Evolutionary conservation across 2,113 vertebrate genomes (phyloP).

Genomic region (Gambusia holbrooki): DNA sequence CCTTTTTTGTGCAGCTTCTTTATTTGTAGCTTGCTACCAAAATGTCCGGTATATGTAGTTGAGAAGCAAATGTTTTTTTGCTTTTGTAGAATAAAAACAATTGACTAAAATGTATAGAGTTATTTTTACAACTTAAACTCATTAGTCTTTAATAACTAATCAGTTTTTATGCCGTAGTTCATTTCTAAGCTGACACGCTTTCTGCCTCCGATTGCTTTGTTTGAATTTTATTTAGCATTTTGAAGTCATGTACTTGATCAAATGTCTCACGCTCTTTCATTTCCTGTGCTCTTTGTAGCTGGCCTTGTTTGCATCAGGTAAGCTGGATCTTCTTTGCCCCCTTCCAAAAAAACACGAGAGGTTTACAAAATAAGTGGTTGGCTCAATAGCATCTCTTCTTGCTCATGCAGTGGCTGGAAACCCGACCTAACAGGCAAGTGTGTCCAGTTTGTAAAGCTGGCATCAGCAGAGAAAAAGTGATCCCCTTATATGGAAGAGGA

Average conservation of each 20-base stretch:
- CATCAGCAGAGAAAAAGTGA: constrained; percentile 98
- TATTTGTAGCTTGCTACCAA: not conserved
- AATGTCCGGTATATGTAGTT: not conserved
- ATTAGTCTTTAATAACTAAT: not conserved
- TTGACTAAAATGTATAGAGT: no score
- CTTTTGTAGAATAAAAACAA: not conserved
- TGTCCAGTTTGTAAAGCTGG: constrained; percentile 99
- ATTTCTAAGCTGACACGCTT: not conserved
- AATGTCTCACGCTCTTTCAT: constrained; percentile 30
- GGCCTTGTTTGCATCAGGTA: constrained; percentile 99
- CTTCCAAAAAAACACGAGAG: not conserved
- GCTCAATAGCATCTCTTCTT: constrained; percentile 3
- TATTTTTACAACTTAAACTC: not conserved
- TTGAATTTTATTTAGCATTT: not conserved
- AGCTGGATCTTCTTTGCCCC: constrained; percentile 31
- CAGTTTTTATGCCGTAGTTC: not conserved
- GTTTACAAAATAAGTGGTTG: not conserved
- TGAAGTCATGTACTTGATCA: not conserved
- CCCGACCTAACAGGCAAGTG: constrained; percentile 95
- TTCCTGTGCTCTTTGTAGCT: constrained; percentile 76
- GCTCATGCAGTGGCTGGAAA: constrained; percentile 91
- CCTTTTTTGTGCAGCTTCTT: not conserved
- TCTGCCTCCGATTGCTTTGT: not conserved
- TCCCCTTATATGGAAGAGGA: constrained; percentile 95
- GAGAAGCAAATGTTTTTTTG: not conserved